Evolutionary conservation across 2,888 invertebrate species (phyloP).

Genomic region (Nysson spinosus): DNA sequence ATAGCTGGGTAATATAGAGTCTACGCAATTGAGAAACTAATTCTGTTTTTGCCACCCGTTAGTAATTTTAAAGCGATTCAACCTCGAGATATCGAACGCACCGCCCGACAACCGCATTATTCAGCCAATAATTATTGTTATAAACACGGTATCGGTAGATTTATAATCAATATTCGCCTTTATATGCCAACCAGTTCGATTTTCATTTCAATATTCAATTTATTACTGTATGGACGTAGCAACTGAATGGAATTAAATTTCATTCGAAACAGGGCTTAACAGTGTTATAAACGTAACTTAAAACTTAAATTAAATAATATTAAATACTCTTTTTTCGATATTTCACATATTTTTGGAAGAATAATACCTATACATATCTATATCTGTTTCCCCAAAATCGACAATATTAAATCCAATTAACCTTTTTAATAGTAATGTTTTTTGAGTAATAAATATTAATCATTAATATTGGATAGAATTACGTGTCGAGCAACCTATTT

Average conservation of each 20-base stretch:
- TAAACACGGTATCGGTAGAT: constrained; percentile 13
- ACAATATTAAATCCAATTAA: too few species aligned
- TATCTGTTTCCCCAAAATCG: too few species aligned
- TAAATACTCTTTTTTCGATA: too few species aligned
- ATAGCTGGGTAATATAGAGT: too few species aligned
- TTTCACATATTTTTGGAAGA: too few species aligned
- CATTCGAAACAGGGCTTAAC: background rate
- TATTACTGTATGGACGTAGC: constrained; percentile 6
- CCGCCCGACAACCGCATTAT: background rate
- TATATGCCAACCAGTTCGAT: constrained; percentile 18
- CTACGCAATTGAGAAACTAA: background rate
- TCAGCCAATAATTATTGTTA: background rate
- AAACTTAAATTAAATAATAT: too few species aligned
- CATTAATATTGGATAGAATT: background rate
- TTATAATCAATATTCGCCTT: constrained; percentile 7
- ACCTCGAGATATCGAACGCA: background rate
- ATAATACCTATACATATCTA: too few species aligned
- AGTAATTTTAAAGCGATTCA: background rate
- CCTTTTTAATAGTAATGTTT: too few species aligned
- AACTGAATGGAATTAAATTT: background rate
- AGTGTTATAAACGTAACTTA: background rate
- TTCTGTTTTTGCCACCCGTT: background rate
- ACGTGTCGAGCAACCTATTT: background rate
- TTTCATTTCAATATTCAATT: constrained; percentile 27
- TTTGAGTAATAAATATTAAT: background rate